Base-by-base conservation (phyloP, 2,888 invertebrate species). In the Archaeoteleia sp. region DNA sequence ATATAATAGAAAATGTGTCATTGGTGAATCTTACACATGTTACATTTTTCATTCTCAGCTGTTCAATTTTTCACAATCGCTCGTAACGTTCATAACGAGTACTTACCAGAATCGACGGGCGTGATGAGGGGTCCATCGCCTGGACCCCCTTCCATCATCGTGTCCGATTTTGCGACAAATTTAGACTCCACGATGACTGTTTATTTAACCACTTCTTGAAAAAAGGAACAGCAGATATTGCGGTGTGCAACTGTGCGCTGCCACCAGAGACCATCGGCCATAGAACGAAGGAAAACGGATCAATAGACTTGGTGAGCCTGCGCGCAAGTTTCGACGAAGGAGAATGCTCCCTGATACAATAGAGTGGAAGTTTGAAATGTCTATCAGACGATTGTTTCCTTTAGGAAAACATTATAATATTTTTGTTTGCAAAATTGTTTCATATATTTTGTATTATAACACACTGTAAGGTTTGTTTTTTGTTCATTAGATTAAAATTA, bases 91-190 rank as follows among this genome's bases (percentile, higher is more conserved):
- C n/a, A n/a, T n/a, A n/a, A 40, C 7, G 54, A 30, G 58, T 39
- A 80, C 84, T 84, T 72, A 85, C 85, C 82, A 57, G 82, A 71
- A 62, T 83, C 82, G 65, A 84, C 80, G 61, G 82, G 84, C 57
- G 77, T 78, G 67, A 84, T 82, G 60, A 85, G 77, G 57, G 84
- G 84, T 61, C 83, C 84, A 74, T 83, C 85, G 68, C 81, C 84
- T 54, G 78, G 74, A 67, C 77, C 76, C 74, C 80, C 79, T 58
- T 76, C 79, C 77, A 80, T 81, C 82, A 83, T 83, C 70, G 78
- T 77, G 76, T 81, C 71, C 75, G 75, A 51, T 74, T 51, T 45
- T 42, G 55, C 53, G 43, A 68, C 29, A 9, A 63, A 68, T 58
- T 68, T 63, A 34, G 68, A 63, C 57, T 68, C 68, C 68, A 68